phyloP scores from a whole-genome alignment of 2,113 vertebrate genomes.

The Mohoua ochrocephala region DNA sequence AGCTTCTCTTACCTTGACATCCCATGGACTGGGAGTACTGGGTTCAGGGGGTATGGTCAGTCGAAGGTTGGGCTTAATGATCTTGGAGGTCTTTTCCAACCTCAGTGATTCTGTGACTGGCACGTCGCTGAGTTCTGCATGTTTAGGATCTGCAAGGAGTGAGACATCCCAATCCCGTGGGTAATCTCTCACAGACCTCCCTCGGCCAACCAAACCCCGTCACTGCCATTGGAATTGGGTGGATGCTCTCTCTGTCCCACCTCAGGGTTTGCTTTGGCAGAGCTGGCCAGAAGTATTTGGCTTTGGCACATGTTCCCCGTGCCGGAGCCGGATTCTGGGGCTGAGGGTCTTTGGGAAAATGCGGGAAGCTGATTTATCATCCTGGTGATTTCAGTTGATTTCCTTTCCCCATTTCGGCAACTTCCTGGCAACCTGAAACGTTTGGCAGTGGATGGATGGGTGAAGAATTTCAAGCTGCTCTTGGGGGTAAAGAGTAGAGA shows the following conservation, averaged over 20 bases:
- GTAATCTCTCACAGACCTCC: not conserved
- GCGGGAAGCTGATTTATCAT: not conserved
- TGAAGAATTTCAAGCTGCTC: not conserved
- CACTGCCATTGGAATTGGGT: fast-evolving
- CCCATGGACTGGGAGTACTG: not conserved
- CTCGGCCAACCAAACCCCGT: not conserved
- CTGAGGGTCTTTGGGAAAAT: not conserved
- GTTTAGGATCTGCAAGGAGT: not conserved
- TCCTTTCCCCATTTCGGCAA: not conserved
- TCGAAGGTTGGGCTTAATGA: not conserved
- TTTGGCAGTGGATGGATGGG: not conserved
- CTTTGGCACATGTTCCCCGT: not conserved
- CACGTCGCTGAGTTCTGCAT: not conserved
- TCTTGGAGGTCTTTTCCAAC: not conserved
- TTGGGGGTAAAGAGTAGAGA: not conserved
- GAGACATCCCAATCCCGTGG: not conserved
- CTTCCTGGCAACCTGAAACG: not conserved
- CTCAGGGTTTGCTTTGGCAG: not conserved
- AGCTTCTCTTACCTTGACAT: not conserved
- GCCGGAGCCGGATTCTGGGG: not conserved
- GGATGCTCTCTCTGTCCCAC: fast-evolving
- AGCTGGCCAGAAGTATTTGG: not conserved
- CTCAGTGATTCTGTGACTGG: not conserved
- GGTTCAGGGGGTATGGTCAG: not conserved
- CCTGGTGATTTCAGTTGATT: not conserved